Percentiles rank a stretch among this genome's conserved stretches.
Evolutionary conservation across 2,113 vertebrate species (phyloP).

Genomic region (Rutilus rutilus): DNA sequence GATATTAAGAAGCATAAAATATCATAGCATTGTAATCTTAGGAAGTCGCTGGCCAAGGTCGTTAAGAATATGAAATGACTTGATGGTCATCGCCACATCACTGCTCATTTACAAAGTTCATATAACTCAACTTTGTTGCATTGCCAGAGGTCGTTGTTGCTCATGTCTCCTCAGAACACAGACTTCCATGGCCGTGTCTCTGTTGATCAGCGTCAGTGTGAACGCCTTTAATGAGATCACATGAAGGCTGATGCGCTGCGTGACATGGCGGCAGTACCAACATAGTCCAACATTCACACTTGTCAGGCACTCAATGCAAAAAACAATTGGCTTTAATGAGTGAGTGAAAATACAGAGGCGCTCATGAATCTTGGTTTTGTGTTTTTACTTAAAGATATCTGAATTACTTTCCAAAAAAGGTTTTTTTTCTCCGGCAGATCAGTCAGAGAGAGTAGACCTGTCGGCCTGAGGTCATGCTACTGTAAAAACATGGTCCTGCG

Average conservation of each 20-base stretch:
- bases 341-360: neutral
- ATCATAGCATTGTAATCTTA: neutral
- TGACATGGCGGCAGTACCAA: neutral
- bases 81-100: neutral
- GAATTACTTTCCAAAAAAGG: neutral
- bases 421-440: neutral
- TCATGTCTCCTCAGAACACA: neutral
- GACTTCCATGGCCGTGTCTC: neutral
- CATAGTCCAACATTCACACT: neutral
- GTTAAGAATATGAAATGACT: neutral
- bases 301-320: neutral
- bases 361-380: neutral
- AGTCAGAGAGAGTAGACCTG: neutral
- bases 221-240: neutral
- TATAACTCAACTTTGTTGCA: neutral
- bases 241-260: neutral
- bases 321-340: neutral
- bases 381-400: neutral
- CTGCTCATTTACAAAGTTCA: slow-evolving; percentile 12
- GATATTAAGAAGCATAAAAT: neutral
- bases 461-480: too few species aligned
- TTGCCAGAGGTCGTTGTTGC: slow-evolving; percentile 1
- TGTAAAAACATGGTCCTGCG: neutral
- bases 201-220: neutral
- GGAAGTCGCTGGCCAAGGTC: neutral